These are phyloP conservation scores for Sorex fumeus DNA, from an alignment of 2,113 vertebrate genomes.

Conservation along the genomic window DNA sequence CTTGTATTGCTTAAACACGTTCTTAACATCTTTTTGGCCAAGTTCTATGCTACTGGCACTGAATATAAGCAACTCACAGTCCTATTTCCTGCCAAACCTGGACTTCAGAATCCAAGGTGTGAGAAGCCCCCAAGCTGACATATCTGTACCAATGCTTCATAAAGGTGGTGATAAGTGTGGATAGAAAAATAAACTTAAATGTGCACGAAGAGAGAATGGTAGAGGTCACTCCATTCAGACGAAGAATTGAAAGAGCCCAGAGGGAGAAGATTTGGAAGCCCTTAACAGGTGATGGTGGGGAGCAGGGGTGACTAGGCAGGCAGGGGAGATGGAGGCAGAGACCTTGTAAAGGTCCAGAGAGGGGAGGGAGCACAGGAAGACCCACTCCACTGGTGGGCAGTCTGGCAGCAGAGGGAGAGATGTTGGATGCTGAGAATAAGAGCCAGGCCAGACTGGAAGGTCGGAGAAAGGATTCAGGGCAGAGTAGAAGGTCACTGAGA, in stretches of 20 bases:
- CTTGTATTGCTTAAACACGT: background rate
- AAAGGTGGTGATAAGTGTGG: background rate
- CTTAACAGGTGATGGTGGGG: background rate
- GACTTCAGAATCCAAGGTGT: background rate
- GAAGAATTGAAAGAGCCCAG: background rate
- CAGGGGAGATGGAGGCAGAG: background rate
- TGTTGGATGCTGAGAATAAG: accelerated
- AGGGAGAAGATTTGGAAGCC: background rate
- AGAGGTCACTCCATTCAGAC: background rate
- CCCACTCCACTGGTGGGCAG: background rate
- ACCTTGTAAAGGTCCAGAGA: too few species aligned
- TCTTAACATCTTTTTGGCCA: background rate
- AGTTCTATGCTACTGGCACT: background rate
- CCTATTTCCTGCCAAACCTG: background rate
- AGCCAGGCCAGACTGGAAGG: too few species aligned
- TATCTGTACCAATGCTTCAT: background rate
- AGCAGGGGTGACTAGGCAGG: accelerated
- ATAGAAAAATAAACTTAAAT: background rate
- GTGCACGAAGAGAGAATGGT: background rate
- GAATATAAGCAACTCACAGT: background rate
- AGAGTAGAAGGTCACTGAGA: accelerated
- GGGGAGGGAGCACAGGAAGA: background rate
- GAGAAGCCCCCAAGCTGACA: background rate
- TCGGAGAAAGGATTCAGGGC: background rate
- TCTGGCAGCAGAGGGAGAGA: too few species aligned